Percentiles rank a stretch among this genome's conserved stretches.
These are phyloP conservation scores for Nyctalus aviator DNA, from an alignment of 2,797 vertebrate species.

Conservation along the genomic window DNA sequence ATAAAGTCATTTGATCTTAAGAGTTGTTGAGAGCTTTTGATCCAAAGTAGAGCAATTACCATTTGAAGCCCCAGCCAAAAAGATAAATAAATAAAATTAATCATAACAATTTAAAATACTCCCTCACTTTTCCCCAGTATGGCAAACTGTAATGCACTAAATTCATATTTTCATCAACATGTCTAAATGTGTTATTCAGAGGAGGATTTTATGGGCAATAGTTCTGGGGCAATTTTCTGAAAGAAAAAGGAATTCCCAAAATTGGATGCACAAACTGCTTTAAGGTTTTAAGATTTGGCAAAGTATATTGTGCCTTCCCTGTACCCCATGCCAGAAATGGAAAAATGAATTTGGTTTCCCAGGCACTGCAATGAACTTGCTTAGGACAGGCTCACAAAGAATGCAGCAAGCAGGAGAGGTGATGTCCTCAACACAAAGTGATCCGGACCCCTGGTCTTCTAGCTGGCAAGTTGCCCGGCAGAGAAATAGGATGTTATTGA, in stretches of 20 bases:
- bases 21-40: neutral
- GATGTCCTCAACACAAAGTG: conserved; percentile 40
- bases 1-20: neutral
- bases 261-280: conserved; percentile 68
- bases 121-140: neutral
- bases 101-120: conserved; percentile 21
- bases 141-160: neutral
- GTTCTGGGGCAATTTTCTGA: conserved; percentile 22
- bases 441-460: neutral
- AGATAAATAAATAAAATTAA: neutral
- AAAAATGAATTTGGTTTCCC: neutral
- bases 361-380: neutral
- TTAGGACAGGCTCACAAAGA: neutral
- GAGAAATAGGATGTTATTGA: conserved; percentile 16
- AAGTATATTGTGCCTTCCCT: neutral
- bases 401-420: neutral
- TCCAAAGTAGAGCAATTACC: neutral
- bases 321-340: neutral
- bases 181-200: conserved; percentile 35
- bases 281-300: conserved; percentile 67
- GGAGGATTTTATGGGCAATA: conserved; percentile 41
- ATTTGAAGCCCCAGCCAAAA: neutral
- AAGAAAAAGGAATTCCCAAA: conserved; percentile 59
- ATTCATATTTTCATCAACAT: conserved; percentile 34
- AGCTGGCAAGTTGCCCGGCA: neutral